phyloP scores from a whole-genome alignment of 2,888 invertebrate species.

The Pseudococcus viburni region DNA sequence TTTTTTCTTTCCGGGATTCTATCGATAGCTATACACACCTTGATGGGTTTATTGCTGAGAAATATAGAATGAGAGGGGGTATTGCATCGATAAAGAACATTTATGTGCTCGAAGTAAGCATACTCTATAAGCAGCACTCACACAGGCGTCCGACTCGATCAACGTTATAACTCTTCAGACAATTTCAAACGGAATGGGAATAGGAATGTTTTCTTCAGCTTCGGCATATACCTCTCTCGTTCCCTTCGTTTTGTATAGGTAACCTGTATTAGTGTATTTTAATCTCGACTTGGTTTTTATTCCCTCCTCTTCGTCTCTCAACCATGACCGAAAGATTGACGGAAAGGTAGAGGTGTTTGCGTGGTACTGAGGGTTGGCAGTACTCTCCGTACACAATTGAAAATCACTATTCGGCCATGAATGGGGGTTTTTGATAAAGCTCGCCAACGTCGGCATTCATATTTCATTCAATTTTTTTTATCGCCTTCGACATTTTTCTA shows the following conservation, averaged over 20 bases:
- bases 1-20: neutral
- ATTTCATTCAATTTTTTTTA: slow-evolving; percentile 35
- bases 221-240: neutral
- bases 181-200: neutral
- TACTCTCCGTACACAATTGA: slow-evolving; percentile 21
- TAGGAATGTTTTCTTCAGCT: neutral
- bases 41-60: neutral
- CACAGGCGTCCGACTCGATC: slow-evolving; percentile 2
- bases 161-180: slow-evolving; percentile 1
- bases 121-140: neutral
- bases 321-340: neutral
- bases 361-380: neutral
- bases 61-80: neutral
- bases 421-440: slow-evolving; percentile 30
- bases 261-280: neutral
- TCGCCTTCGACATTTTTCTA: slow-evolving; percentile 46
- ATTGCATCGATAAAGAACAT: neutral
- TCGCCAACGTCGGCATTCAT: slow-evolving; percentile 27
- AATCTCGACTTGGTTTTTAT: neutral
- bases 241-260: neutral
- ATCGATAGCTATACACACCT: neutral
- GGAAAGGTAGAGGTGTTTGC: neutral
- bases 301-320: neutral
- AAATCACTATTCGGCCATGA: slow-evolving; percentile 18
- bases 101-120: slow-evolving; percentile 35